These are phyloP conservation scores for Hippolais icterina DNA, from an alignment of 2,113 vertebrate genomes.

Conservation along the genomic window DNA sequence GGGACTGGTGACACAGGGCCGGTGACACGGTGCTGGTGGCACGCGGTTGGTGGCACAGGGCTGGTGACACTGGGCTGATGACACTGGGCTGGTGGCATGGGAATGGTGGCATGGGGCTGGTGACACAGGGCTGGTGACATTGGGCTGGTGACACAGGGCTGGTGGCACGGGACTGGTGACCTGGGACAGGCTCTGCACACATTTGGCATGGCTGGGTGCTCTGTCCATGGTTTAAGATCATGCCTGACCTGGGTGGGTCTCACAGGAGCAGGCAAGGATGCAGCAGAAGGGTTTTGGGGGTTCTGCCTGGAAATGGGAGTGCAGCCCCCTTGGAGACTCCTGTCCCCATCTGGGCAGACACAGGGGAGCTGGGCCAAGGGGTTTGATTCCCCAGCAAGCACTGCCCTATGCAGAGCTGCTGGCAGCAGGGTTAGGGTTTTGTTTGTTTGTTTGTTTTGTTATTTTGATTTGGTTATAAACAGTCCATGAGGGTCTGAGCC, in stretches of 20 bases:
- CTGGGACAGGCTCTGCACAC: neutral
- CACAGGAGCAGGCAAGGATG: rapidly evolving
- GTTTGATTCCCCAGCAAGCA: neutral
- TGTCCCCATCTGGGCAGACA: neutral
- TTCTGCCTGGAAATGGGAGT: rapidly evolving
- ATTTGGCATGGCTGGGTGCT: neutral
- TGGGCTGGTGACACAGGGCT: neutral
- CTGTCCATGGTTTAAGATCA: rapidly evolving
- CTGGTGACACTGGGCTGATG: neutral
- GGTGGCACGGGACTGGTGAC: neutral
- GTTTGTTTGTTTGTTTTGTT: neutral
- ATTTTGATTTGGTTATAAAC: neutral
- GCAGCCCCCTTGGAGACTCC: neutral
- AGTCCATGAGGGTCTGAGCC: neutral
- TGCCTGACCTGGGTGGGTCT: neutral
- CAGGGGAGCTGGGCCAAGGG: neutral
- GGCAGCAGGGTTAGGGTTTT: no score
- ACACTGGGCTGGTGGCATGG: no score
- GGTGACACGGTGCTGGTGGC: neutral
- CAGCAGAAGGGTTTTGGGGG: neutral
- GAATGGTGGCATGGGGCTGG: neutral
- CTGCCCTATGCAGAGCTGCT: neutral
- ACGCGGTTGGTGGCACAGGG: neutral
- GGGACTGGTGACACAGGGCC: neutral
- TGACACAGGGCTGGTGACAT: neutral